These are phyloP conservation scores for Caenorhabditis panamensis DNA, from an alignment of 2,888 invertebrate genomes.

Conservation along the genomic window DNA sequence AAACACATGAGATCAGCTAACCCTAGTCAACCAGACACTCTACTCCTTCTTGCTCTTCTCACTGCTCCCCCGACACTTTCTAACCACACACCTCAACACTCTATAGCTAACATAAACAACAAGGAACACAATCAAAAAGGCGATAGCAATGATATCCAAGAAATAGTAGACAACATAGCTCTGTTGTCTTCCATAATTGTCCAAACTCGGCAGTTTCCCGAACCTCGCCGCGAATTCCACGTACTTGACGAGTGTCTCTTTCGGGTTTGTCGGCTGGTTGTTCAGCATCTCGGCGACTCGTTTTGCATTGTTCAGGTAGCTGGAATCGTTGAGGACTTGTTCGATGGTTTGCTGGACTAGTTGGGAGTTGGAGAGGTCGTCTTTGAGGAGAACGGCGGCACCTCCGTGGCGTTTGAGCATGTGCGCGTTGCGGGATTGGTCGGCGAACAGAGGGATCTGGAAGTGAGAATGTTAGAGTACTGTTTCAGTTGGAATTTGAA, in stretches of 20 bases:
- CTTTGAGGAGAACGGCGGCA: slow-evolving; percentile 58
- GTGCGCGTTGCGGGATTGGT: slow-evolving; percentile 68
- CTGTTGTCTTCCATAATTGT: slow-evolving; percentile 34
- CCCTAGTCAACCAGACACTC: no score
- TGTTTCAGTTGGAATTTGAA: no score
- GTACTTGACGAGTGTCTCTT: slow-evolving; percentile 65
- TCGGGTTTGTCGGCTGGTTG: slow-evolving; percentile 61
- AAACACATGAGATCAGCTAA: no score
- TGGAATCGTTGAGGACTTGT: slow-evolving; percentile 57
- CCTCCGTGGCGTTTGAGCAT: slow-evolving; percentile 65
- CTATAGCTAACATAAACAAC: slow-evolving; percentile 20
- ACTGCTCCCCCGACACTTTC: slow-evolving; percentile 26
- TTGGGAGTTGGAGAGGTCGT: slow-evolving; percentile 48
- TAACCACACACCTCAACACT: slow-evolving; percentile 4
- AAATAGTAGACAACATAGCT: slow-evolving; percentile 47
- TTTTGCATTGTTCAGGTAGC: slow-evolving; percentile 51
- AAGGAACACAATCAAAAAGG: not conserved
- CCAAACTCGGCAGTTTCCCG: not conserved
- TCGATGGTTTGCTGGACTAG: slow-evolving; percentile 44
- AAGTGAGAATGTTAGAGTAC: no score
- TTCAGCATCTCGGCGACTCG: slow-evolving; percentile 61
- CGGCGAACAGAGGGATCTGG: slow-evolving; percentile 70
- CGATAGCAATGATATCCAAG: slow-evolving; percentile 38
- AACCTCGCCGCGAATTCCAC: slow-evolving; percentile 62
- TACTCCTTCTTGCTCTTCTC: slow-evolving; percentile 42